Evolutionary conservation across 2,888 invertebrate genomes (phyloP).

Genomic region (Zaprionus obscuricornis): DNA sequence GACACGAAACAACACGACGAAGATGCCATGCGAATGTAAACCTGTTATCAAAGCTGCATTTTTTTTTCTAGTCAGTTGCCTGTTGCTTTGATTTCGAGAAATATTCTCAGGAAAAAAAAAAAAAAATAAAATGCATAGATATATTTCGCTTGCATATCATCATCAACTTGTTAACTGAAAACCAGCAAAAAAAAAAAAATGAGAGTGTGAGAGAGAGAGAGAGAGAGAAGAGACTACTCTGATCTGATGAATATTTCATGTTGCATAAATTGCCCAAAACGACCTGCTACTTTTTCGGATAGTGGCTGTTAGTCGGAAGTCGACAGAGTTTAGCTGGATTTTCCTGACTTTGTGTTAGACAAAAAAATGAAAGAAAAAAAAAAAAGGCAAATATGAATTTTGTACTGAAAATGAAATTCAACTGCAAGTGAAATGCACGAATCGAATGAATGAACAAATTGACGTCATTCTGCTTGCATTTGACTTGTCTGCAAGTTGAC

Average conservation of each 20-base stretch:
- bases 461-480: conserved; percentile 28
- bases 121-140: conserved; percentile 25
- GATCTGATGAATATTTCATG: conserved; percentile 77
- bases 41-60: conserved; percentile 49
- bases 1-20: too few relatives aligned
- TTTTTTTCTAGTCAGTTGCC: conserved; percentile 15
- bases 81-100: conserved; percentile 21
- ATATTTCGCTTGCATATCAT: conserved; percentile 24
- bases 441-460: conserved; percentile 43
- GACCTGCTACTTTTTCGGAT: not conserved
- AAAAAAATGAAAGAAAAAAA: too few relatives aligned
- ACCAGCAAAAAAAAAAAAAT: not conserved
- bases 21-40: conserved; percentile 13
- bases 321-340: not conserved
- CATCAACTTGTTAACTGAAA: conserved; percentile 1
- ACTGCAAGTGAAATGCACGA: conserved; percentile 36
- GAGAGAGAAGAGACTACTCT: conserved; percentile 23
- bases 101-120: not conserved
- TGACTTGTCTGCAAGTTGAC: not conserved
- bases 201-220: not conserved
- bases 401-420: not conserved
- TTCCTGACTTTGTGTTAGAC: too few relatives aligned
- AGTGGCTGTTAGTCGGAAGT: not conserved
- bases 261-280: conserved; percentile 58
- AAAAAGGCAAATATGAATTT: conserved; percentile 7